phyloP scores from a whole-genome alignment of 2,113 vertebrate genomes.

The Nettapus auritus region DNA sequence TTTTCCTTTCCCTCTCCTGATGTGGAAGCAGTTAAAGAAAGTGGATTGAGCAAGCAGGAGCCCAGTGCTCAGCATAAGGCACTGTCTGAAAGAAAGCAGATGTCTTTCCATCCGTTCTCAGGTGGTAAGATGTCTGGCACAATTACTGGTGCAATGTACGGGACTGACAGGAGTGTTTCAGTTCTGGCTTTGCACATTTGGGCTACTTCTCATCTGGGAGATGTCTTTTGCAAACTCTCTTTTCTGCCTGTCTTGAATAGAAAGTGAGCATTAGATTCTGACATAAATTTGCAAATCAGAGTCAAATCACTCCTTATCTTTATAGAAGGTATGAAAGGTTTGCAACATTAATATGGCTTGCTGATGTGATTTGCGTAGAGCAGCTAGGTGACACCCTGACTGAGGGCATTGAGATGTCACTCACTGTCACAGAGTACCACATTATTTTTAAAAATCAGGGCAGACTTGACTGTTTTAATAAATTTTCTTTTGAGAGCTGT shows the following conservation, averaged over 20 bases:
- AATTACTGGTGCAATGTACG: neutral
- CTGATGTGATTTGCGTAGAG: neutral
- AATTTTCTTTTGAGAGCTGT: neutral
- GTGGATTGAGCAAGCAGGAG: neutral
- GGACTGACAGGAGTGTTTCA: neutral
- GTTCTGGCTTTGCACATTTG: neutral
- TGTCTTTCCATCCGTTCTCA: slow-evolving; percentile 21
- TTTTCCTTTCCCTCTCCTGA: neutral
- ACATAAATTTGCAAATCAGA: neutral
- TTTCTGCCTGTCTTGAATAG: neutral
- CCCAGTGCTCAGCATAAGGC: neutral
- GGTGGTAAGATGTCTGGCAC: slow-evolving; percentile 37
- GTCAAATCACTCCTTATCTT: neutral
- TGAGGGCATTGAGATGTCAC: neutral
- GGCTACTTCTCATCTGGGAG: neutral
- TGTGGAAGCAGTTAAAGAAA: slow-evolving; percentile 22
- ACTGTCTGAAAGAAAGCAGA: slow-evolving; percentile 58
- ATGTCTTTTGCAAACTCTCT: neutral
- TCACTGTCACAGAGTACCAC: fast-evolving
- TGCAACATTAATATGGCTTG: neutral
- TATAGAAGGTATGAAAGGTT: neutral
- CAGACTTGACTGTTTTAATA: slow-evolving; percentile 24
- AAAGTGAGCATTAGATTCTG: neutral
- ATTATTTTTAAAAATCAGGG: slow-evolving; percentile 15
- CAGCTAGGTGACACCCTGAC: neutral